phyloP scores from a whole-genome alignment of 2,888 invertebrate genomes.

The Anoplius nigerrimus region DNA sequence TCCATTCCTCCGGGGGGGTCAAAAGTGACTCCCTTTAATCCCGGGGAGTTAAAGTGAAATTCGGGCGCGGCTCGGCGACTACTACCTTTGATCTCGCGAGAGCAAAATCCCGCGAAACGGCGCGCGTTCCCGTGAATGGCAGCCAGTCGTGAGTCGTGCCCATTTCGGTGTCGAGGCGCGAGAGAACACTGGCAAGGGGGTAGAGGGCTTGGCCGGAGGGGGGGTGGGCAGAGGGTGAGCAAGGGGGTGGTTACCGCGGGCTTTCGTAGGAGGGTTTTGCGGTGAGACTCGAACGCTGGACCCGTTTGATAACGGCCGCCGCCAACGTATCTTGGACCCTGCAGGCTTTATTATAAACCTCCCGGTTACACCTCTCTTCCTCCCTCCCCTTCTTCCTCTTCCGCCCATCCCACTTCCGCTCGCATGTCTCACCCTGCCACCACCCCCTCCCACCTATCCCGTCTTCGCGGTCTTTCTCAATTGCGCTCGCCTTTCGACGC shows the following conservation, averaged over 20 bases:
- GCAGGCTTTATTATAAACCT: conserved; percentile 75
- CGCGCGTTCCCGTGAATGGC: conserved; percentile 31
- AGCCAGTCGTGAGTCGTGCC: conserved; percentile 25
- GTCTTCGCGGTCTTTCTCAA: not conserved
- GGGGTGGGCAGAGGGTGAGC: conserved; percentile 1
- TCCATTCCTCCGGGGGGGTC: no score
- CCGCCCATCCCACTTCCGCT: not conserved
- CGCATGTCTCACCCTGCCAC: not conserved
- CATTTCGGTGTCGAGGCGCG: conserved; percentile 28
- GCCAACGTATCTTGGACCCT: conserved; percentile 72
- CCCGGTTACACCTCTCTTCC: conserved; percentile 36
- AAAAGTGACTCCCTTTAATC: not conserved
- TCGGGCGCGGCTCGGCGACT: not conserved
- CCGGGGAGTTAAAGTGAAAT: conserved; percentile 8
- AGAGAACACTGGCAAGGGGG: conserved; percentile 34
- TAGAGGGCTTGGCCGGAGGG: conserved; percentile 4
- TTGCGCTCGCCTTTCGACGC: not conserved
- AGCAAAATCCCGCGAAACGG: conserved; percentile 32
- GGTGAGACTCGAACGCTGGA: conserved; percentile 70
- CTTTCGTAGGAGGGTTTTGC: conserved; percentile 63
- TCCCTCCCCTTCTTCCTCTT: not conserved
- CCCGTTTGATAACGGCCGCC: conserved; percentile 72
- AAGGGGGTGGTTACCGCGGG: conserved; percentile 42
- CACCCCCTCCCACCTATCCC: conserved; percentile 18
- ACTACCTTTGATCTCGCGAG: conserved; percentile 2